Evolutionary conservation across 2,888 invertebrate genomes (phyloP), one percentile per base, ranked within the genome.

Genomic region (Diogma glabrata): DNA sequence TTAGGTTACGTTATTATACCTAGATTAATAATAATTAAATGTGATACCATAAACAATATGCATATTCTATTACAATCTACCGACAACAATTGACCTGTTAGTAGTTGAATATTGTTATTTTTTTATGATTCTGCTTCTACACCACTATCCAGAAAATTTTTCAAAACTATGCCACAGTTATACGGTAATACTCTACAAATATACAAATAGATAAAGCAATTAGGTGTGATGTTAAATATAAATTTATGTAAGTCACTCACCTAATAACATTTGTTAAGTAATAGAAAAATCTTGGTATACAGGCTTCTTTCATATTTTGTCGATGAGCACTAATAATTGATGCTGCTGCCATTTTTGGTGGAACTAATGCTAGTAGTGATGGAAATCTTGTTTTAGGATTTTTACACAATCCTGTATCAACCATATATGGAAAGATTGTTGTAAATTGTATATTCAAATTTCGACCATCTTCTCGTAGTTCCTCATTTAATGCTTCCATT

Each of bases 361-460:
- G 71, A 51, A 85, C 68, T 60, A 86, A 69, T 56, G 77, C 75
- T 75, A 87, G 74, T 58, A 84, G 62, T 17, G 72, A 74, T 1
- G 82, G 79, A 66, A 84, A 87, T 64, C 81, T 81, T 58, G 85
- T 81, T 64, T 75, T 78, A 1, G 86, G 85, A 58, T 79, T 81
- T 64, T 86, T 84, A 64, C 87, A 85, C 10, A 92, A 73, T 0
- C 89, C 90, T 0, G 91, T 92, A 66, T 88, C 83, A 16, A 90
- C 87, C 72, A 92, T 89, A 68, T 84, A 90, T 0, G 94, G 93
- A 64, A 79, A 92, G 54, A 94, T 79, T 1, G 82, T 81, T 1
- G 94, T 93, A 52, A 86, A 75, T 60, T 84, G 79, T 46, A 95
- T 79, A 73, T 79, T 65, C 51, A 64, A 57, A n/a, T 30, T 30